phyloP scores from a whole-genome alignment of 2,113 vertebrate species.

The Camelus dromedarius region DNA sequence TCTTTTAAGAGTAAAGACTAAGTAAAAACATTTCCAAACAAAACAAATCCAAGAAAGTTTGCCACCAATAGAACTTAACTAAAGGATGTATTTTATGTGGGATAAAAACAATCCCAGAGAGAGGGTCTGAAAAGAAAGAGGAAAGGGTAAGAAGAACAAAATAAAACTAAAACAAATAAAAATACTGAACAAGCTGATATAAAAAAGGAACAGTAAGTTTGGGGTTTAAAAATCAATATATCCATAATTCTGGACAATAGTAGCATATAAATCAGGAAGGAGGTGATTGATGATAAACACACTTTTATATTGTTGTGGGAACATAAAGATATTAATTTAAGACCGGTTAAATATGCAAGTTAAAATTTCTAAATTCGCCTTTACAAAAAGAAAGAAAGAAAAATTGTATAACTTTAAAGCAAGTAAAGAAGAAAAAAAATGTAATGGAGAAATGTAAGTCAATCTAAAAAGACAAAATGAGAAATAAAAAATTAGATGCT shows the following conservation, averaged over 20 bases:
- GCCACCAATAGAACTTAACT: background rate
- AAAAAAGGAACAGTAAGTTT: background rate
- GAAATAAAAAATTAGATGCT: background rate
- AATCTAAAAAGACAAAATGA: conserved; percentile 10
- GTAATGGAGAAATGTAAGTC: background rate
- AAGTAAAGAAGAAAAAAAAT: background rate
- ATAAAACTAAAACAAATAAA: background rate
- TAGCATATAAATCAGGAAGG: background rate
- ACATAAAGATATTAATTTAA: conserved; percentile 39
- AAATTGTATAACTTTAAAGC: background rate
- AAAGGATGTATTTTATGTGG: background rate
- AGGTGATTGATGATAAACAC: conserved; percentile 7
- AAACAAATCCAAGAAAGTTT: conserved; percentile 16
- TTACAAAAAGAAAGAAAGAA: background rate
- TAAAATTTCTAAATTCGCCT: conserved; percentile 26
- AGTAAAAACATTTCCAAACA: background rate
- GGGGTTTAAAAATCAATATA: background rate
- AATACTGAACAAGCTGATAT: background rate
- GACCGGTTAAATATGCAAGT: conserved; percentile 9
- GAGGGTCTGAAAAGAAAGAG: background rate
- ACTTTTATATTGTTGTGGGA: background rate
- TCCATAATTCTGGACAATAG: background rate
- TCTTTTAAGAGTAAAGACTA: conserved; percentile 25
- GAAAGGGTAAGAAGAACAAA: conserved; percentile 3
- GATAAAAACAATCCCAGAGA: conserved; percentile 36